Conservation (phyloP, 92 coral and sea anemone species). For the Montipora capitata region DNA sequence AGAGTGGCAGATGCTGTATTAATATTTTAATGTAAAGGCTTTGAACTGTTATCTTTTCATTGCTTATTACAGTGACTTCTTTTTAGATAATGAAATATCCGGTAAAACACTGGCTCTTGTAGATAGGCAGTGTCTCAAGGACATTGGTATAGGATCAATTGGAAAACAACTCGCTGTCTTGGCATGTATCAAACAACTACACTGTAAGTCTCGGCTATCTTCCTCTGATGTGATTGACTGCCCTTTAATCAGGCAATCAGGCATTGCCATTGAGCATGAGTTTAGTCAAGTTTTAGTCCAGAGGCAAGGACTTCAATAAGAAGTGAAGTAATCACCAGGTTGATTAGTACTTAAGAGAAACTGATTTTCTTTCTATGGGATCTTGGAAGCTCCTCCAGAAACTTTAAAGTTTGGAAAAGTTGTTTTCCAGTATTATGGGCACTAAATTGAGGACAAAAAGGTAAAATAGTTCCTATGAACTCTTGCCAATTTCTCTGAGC, state of each 20-base stretch:
- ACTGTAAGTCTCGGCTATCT: conserved; percentile 16
- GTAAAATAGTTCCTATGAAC: too few species aligned
- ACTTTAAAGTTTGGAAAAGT: too few species aligned
- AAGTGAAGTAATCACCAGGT: too few species aligned
- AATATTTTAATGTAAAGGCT: neutral
- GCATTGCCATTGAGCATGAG: neutral
- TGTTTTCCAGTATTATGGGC: too few species aligned
- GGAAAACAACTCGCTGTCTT: conserved; percentile 47
- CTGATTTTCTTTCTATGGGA: too few species aligned
- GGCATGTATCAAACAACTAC: conserved; percentile 36
- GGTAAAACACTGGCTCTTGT: conserved; percentile 45
- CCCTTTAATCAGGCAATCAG: neutral
- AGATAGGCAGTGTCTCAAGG: conserved; percentile 56
- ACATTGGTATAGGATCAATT: conserved; percentile 53
- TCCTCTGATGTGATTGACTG: neutral
- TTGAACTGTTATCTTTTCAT: too few species aligned
- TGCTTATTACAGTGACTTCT: too few species aligned
- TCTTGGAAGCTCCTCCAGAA: too few species aligned
- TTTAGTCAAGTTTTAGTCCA: neutral
- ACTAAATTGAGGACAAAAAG: too few species aligned
- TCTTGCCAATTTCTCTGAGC: too few species aligned
- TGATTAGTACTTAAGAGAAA: too few species aligned
- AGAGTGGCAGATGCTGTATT: neutral
- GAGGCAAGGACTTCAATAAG: neutral
- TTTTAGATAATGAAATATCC: conserved; percentile 37